Base-by-base conservation (phyloP, 1,140 invertebrate genomes). In the Limonius californicus region DNA sequence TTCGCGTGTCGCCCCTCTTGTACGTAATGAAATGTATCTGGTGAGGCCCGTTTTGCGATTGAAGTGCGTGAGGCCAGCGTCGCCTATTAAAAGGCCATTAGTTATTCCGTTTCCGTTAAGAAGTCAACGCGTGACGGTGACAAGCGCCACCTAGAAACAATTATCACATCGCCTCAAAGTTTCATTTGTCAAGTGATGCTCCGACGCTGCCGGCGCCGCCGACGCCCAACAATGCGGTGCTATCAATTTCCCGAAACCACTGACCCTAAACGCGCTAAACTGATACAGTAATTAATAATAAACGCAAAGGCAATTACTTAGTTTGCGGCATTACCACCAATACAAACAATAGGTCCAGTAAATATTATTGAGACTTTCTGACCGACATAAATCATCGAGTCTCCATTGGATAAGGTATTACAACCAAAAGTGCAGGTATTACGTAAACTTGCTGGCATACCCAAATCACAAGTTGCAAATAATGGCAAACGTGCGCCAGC, bases 201-300 rank as follows among this genome's bases (percentile, higher is more conserved):
- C 45, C 45, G 16, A 50, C 16, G 20, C 45, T 21, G 16, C 45
- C 45, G 45, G 45, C 20, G n/a, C 14, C 16, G 45, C 15, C 45
- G 45, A 50, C 45, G 45, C 16, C 16, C 45, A 50, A 50, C 45
- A 50, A 50, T 50, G 45, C 45, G 45, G 45, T 19, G 20, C 45
- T 50, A 50, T 50, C 45, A 50, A 50, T 50, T 50, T 50, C 14
- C 45, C 45, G 20, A 50, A 50, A 50, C 45, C 45, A 50, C 45
- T 50, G 45, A 50, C 45, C 45, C 45, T 50, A 50, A 50, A 50
- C 45, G 45, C 45, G 45, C 45, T 50, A 50, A 50, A 50, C 45
- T 50, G 45, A 50, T 50, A 50, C 45, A 50, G 45, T 50, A 50
- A 50, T 50, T 50, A 50, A 50, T 50, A 50, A 50, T 50, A 50